These are phyloP conservation scores for Drosophila lacteicornis DNA, from an alignment of 1,140 invertebrate genomes.

Conservation along the genomic window DNA sequence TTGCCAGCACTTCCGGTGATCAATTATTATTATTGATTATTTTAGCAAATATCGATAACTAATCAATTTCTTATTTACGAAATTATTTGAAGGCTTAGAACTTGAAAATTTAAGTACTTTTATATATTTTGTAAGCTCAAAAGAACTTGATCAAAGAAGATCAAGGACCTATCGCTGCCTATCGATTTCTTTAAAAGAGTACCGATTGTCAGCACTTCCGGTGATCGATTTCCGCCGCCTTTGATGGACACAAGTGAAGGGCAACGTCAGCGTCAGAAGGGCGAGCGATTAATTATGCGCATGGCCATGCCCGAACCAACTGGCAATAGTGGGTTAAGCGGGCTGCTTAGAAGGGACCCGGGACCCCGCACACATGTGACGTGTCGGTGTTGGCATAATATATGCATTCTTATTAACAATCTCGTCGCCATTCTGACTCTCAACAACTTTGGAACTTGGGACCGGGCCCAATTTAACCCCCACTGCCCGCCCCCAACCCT, in stretches of 20 bases:
- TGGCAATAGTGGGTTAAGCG: slow-evolving; percentile 22
- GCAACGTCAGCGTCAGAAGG: slow-evolving; percentile 32
- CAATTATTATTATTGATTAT: too few species aligned
- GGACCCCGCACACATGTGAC: slow-evolving; percentile 29
- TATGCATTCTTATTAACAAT: slow-evolving; percentile 83
- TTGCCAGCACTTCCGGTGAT: too few species aligned
- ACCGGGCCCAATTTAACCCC: slow-evolving; percentile 15
- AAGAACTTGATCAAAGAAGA: neutral
- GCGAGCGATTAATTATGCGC: slow-evolving; percentile 45
- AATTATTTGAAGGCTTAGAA: too few species aligned
- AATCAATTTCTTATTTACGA: too few species aligned
- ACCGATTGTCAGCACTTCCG: slow-evolving; percentile 19
- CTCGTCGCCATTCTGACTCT: slow-evolving; percentile 71
- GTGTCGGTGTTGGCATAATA: slow-evolving; percentile 69
- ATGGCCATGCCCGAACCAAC: slow-evolving; percentile 4
- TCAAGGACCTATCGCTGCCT: too few species aligned
- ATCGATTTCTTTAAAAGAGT: too few species aligned
- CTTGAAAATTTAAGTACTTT: too few species aligned
- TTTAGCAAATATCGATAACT: neutral
- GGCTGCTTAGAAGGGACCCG: neutral
- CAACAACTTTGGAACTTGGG: slow-evolving; percentile 55
- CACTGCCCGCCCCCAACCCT: neutral
- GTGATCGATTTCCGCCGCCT: slow-evolving; percentile 13
- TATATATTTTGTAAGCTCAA: neutral
- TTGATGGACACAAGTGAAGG: slow-evolving; percentile 15